phyloP scores from a whole-genome alignment of 2,113 vertebrate species.

The Gorsachius goisagi region DNA sequence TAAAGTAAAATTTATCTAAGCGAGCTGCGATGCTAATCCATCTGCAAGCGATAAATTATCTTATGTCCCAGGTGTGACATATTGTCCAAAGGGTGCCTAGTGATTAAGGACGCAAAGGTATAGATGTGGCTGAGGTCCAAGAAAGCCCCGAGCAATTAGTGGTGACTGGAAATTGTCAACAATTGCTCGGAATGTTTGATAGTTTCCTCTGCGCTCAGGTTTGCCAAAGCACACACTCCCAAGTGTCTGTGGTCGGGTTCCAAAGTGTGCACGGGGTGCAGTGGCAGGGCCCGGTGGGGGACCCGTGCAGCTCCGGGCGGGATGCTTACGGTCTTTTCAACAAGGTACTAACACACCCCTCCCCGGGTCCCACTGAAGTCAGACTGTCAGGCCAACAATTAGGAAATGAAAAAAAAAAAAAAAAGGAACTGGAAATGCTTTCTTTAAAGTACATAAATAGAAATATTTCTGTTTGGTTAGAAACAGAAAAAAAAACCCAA shows the following conservation, averaged over 20 bases:
- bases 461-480: neutral
- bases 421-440: neutral
- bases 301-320: neutral
- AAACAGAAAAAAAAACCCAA: neutral
- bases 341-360: neutral
- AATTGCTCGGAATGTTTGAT: slow-evolving; percentile 66
- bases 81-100: slow-evolving; percentile 71
- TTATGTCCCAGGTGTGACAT: slow-evolving; percentile 72
- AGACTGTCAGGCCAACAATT: neutral
- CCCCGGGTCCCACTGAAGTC: neutral
- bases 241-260: neutral
- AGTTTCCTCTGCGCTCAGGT: slow-evolving; percentile 52
- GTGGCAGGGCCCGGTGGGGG: neutral
- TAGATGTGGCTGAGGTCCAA: slow-evolving; percentile 70
- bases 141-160: slow-evolving; percentile 69
- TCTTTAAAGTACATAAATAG: neutral
- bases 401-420: no score
- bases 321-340: neutral
- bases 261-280: neutral
- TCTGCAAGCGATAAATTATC: slow-evolving; percentile 78
- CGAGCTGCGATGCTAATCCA: slow-evolving; percentile 69
- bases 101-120: slow-evolving; percentile 76
- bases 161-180: slow-evolving; percentile 76
- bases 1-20: slow-evolving; percentile 74
- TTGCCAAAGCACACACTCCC: slow-evolving; percentile 22